These are phyloP conservation scores for Eilema griseolum DNA, from an alignment of 2,888 invertebrate species.

Conservation along the genomic window DNA sequence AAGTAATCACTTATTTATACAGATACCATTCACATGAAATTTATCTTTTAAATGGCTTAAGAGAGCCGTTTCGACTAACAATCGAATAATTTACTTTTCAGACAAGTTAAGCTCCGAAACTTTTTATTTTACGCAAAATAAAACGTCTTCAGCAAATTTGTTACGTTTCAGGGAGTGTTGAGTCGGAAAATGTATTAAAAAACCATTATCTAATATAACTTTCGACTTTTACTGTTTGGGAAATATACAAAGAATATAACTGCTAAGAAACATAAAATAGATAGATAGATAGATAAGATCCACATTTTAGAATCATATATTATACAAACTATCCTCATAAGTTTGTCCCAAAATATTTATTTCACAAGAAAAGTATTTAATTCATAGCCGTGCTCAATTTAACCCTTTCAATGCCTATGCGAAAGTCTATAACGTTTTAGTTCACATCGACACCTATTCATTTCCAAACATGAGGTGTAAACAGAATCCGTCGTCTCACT, in stretches of 20 bases:
- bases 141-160: conserved; percentile 29
- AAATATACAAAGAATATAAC: too few relatives aligned
- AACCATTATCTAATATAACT: neutral
- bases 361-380: too few relatives aligned
- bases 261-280: too few relatives aligned
- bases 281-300: too few relatives aligned
- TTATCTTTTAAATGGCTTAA: conserved; percentile 53
- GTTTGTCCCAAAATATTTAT: too few relatives aligned
- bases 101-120: conserved; percentile 39
- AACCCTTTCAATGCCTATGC: neutral
- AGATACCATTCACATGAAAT: conserved; percentile 45
- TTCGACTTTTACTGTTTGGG: neutral
- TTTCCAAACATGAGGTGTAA: conserved; percentile 7
- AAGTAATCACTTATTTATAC: conserved; percentile 25
- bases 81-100: conserved; percentile 44
- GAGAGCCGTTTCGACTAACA: conserved; percentile 45
- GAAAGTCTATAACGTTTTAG: neutral
- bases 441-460: neutral
- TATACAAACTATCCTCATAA: too few relatives aligned
- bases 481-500: conserved; percentile 27
- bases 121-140: conserved; percentile 35
- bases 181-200: neutral
- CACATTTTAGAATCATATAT: too few relatives aligned
- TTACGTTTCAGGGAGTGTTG: conserved; percentile 6
- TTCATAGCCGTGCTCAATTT: neutral